Conservation (phyloP, 2,113 vertebrate species). For the Cyprinus carpio region DNA sequence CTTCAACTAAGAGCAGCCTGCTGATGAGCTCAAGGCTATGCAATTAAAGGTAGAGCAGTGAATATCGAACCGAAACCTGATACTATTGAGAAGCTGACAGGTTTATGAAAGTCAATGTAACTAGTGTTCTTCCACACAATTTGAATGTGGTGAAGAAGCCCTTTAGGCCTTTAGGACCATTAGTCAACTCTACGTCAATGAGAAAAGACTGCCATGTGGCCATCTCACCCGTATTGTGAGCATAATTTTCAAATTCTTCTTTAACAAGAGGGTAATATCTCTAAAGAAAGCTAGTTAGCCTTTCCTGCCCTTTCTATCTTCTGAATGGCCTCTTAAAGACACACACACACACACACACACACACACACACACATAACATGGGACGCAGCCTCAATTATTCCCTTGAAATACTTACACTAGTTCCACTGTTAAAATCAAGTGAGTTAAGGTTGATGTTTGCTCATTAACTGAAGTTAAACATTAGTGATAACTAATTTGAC, state of each 20-base stretch:
- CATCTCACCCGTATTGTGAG: not conserved
- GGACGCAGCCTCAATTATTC: not conserved
- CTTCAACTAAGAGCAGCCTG: slow-evolving; percentile 21
- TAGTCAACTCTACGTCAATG: slow-evolving; percentile 28
- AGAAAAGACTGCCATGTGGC: slow-evolving; percentile 8
- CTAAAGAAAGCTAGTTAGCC: slow-evolving; percentile 14
- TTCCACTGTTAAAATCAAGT: not conserved
- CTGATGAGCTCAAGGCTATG: slow-evolving; percentile 15
- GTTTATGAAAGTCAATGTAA: slow-evolving; percentile 32
- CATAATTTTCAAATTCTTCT: not conserved
- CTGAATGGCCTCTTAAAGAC: not conserved
- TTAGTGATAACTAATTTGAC: too few species aligned
- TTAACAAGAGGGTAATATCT: not conserved
- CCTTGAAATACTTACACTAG: not conserved
- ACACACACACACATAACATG: too few species aligned
- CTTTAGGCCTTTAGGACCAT: not conserved
- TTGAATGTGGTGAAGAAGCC: slow-evolving; percentile 5
- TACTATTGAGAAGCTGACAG: not conserved
- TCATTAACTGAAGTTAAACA: too few species aligned
- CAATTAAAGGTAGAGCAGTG: slow-evolving; percentile 26
- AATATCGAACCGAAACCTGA: not conserved
- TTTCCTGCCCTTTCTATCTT: not conserved
- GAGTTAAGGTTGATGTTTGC: not conserved
- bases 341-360: not conserved
- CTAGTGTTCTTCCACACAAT: not conserved